Base-by-base conservation (phyloP, 2,888 invertebrate genomes). In the Trimorus sp. region DNA sequence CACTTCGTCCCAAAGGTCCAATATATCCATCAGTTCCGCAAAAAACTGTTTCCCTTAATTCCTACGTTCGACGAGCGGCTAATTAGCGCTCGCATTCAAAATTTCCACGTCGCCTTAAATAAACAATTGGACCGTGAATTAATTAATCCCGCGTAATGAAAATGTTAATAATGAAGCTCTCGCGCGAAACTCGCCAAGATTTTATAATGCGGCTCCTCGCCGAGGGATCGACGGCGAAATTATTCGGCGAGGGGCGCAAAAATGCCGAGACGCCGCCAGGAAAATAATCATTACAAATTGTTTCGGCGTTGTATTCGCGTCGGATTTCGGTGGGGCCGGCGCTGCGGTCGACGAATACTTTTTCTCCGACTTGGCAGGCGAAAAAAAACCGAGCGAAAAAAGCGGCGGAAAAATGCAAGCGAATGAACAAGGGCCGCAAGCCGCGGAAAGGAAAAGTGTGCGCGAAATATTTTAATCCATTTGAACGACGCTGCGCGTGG, bases 401-500 rank as follows among this genome's bases (percentile, higher is more conserved):
- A n/a, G 26, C 9, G 8, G n/a, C 12, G 26, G 14, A 36, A 42
- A 14, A 42, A 40, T 40, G 15, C 11, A 16, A 16, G 8, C 14
- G n/a, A 49, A 70, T 7, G 26, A 45, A 11, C 38, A 59, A 48
- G 45, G 36, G 36, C 58, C 7, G 26, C 51, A 51, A 58, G 14
- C n/a, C 15, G 42, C 42, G 70, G 38, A 70, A 78, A 65, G 70
- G 49, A 78, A 78, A 71, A 78, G 71, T 71, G 71, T 60, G 70
- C 56, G 65, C 51, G 66, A 76, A 76, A 80, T 80, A 80, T 71
- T 80, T 76, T 65, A 80, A 71, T 80, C 63, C 80, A 65, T 71
- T 71, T 60, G 75, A 80, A 66, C 59, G 59, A 48, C 62, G 54
- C 54, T 63, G 59, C 66, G 71, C 60, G 71, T 9, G 59, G 76